Evolutionary conservation across 1,140 invertebrate genomes (phyloP).

Genomic region (Drosophila burlai): DNA sequence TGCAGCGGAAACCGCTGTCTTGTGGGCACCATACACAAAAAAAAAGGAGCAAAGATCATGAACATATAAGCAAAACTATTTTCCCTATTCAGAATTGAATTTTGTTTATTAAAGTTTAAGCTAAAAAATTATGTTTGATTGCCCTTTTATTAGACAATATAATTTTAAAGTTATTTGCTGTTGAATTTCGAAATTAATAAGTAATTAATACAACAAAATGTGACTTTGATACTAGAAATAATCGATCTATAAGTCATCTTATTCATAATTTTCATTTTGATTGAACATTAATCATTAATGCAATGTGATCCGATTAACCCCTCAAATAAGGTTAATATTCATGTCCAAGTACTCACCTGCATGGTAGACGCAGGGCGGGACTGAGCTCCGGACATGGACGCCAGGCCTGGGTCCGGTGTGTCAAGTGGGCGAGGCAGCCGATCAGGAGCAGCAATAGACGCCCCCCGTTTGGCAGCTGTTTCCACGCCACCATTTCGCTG

Average conservation of each 20-base stretch:
- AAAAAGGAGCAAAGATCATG: not conserved
- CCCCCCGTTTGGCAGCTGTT: constrained; percentile 51
- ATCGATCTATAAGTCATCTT: not conserved
- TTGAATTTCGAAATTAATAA: not conserved
- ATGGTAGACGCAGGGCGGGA: constrained; percentile 81
- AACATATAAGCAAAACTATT: not conserved
- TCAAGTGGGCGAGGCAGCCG: constrained; percentile 54
- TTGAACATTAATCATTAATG: too few species aligned
- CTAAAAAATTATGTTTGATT: not conserved
- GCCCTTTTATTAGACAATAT: not conserved
- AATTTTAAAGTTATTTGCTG: not conserved
- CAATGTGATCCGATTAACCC: not conserved
- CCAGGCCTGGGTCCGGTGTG: constrained; percentile 70
- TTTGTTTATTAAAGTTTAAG: not conserved
- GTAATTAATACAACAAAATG: too few species aligned
- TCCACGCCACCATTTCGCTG: constrained; percentile 70
- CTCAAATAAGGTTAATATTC: not conserved
- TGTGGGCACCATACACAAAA: not conserved
- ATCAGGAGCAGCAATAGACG: constrained; percentile 52
- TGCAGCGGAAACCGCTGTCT: constrained; percentile 44
- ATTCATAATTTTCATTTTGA: not conserved
- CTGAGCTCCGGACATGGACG: constrained; percentile 84
- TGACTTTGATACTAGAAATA: too few species aligned
- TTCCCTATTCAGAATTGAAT: too few species aligned
- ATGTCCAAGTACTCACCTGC: constrained; percentile 70